Conservation (phyloP, 2,888 invertebrate species). For the Limnephilus lunatus region DNA sequence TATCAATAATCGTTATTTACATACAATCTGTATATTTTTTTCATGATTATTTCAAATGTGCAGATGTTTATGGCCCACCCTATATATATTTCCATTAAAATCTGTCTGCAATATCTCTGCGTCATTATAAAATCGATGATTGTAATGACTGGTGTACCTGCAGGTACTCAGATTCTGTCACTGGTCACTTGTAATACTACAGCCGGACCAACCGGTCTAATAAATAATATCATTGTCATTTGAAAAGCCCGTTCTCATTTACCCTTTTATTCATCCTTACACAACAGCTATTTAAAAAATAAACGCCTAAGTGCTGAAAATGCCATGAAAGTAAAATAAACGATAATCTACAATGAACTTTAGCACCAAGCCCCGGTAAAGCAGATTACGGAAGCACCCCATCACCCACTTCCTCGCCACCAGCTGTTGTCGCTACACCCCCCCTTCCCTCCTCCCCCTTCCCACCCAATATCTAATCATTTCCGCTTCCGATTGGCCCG, state of each 20-base stretch:
- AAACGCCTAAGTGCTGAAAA: background rate
- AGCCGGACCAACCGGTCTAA: background rate
- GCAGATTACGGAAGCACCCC: background rate
- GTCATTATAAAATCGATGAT: too few relatives aligned
- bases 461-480: background rate
- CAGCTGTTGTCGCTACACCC: background rate
- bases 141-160: too few relatives aligned
- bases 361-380: background rate
- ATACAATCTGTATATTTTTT: too few relatives aligned
- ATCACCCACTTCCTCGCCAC: background rate
- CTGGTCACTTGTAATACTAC: background rate
- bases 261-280: background rate
- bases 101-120: too few relatives aligned
- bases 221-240: background rate
- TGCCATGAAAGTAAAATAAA: background rate
- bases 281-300: background rate
- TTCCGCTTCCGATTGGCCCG: conserved; percentile 19
- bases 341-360: background rate
- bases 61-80: too few relatives aligned
- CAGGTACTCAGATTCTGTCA: background rate
- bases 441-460: background rate
- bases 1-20: too few relatives aligned
- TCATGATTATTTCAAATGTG: too few relatives aligned
- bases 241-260: background rate
- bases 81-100: too few relatives aligned